Base-by-base conservation (phyloP, 2,113 vertebrate species). In the Silurus asotus region DNA sequence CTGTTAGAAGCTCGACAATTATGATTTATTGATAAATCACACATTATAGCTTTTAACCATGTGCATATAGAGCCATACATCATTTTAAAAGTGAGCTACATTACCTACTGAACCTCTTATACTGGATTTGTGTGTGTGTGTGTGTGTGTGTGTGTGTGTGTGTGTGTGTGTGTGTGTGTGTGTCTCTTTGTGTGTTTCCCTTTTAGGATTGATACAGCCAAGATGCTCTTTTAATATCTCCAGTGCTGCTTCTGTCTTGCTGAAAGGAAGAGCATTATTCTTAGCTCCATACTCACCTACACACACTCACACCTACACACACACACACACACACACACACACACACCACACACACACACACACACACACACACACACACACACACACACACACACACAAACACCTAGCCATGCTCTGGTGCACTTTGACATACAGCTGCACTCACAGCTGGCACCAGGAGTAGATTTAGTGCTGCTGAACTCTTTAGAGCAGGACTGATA, bases 341-440 rank as follows among this genome's bases (percentile, higher is more conserved):
- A 72, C 17, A 51, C 45, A 48, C 14, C 19, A 25, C 25, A 7
- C 72, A 19, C 8, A 15, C 14, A 72, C 69, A 20, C 14, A 62
- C 28, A 80, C 78, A 80, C 55, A 79, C 13, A 78, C 53, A 79
- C 19, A 58, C 80, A n/a, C 79, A n/a, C 79, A 48, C 19, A 25
- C 25, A 78, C 76, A 23, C 15, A 76, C 49, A n/a, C 49, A 55
- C 49, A 72, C 17, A 51, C 45, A 48, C 14, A 23, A 14, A 48
- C 53, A 69, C 28, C 51, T 55, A 6, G 45, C 14, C 9, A 51
- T 58, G 51, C 45, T 62, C 20, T 5, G 8, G 72, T 53, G 8
- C 72, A 84, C 20, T 19, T 6, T 17, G 23, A 45, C 48, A 85
- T 20, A 45, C 20, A 28, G 51, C 20, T 77, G 6, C 13, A 13